Evolutionary conservation across 2,113 vertebrate species (phyloP).

Genomic region (Paratilapia polleni): DNA sequence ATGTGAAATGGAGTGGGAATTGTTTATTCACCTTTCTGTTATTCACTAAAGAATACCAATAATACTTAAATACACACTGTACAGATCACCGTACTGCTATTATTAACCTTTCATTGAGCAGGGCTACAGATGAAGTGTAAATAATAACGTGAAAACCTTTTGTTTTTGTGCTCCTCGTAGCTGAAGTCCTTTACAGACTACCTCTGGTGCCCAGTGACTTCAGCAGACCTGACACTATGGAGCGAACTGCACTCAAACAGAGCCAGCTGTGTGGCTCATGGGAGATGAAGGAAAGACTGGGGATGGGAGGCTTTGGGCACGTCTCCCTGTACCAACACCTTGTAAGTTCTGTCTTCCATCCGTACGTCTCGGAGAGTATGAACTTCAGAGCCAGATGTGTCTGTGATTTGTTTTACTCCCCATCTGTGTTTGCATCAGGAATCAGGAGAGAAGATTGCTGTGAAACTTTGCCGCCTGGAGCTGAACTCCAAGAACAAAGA

Average conservation of each 20-base stretch:
- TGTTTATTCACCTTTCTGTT: neutral
- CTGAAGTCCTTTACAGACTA: neutral
- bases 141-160: neutral
- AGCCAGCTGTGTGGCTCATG: constrained; percentile 85
- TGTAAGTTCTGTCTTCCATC: constrained; percentile 74
- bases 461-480: constrained; percentile 95
- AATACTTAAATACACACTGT: neutral
- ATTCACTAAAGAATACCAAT: neutral
- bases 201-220: neutral
- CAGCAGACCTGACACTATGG: constrained; percentile 73
- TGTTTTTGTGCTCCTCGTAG: neutral
- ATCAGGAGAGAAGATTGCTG: constrained; percentile 85
- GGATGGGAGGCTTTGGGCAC: constrained; percentile 93
- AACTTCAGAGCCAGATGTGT: neutral
- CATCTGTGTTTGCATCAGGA: constrained; percentile 70
- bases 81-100: neutral
- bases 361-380: neutral
- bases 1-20: neutral
- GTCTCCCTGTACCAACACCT: constrained; percentile 93
- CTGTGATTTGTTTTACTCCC: neutral
- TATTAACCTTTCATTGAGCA: neutral
- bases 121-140: neutral
- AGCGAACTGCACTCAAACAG: constrained; percentile 82
- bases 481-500: constrained; percentile 91
- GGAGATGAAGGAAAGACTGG: constrained; percentile 92